Evolutionary conservation across 1,140 invertebrate genomes (phyloP).

Genomic region (Trachelipus rathkii): DNA sequence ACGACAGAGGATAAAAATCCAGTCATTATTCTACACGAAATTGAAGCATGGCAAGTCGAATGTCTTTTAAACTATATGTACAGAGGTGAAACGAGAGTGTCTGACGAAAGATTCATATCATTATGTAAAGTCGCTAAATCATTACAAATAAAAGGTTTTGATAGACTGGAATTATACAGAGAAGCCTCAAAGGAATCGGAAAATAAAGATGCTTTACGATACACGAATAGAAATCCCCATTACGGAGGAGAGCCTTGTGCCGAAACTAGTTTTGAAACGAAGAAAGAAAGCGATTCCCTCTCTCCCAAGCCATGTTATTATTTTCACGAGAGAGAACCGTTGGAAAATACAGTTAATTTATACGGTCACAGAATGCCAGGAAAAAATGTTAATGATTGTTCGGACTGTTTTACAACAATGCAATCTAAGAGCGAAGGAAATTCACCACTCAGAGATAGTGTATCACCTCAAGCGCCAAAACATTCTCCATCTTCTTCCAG

Average conservation of each 20-base stretch:
- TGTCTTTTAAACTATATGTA: constrained; percentile 27
- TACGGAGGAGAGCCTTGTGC: not conserved
- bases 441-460: no score
- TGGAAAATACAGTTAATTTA: no score
- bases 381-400: no score
- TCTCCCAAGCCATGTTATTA: no score
- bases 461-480: no score
- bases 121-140: constrained; percentile 20
- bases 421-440: no score
- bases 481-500: no score
- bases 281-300: no score
- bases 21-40: constrained; percentile 18
- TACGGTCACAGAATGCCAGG: no score
- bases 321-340: no score
- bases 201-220: not conserved
- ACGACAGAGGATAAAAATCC: not conserved
- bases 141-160: constrained; percentile 24
- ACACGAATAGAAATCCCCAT: not conserved
- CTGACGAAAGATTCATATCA: constrained; percentile 8
- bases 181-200: not conserved
- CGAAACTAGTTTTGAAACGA: no score
- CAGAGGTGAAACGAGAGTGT: constrained; percentile 19
- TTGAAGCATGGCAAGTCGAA: constrained; percentile 28
- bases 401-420: no score
- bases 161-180: constrained; percentile 8